A percentile compares a stretch with the other conserved stretches of the same genome.
Conservation (phyloP, 2,888 invertebrate genomes). For the Sarcophaga caerulescens region DNA sequence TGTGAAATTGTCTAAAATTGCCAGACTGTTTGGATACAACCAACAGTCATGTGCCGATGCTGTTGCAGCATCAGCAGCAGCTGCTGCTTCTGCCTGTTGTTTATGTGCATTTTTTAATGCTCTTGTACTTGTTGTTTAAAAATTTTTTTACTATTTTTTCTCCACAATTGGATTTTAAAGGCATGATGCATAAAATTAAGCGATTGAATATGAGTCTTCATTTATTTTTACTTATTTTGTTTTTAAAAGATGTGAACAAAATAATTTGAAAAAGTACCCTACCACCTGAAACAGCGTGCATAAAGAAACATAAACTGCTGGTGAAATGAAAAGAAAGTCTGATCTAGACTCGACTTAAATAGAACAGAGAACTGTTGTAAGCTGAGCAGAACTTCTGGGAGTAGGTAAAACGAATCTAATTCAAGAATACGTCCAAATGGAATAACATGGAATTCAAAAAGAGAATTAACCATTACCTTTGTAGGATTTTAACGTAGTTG, state of each 20-base stretch:
- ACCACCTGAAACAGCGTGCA: too few relatives aligned
- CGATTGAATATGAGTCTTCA: neutral
- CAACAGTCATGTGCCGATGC: neutral
- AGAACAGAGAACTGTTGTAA: too few relatives aligned
- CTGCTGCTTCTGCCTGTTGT: neutral
- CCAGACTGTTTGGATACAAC: constrained; percentile 69
- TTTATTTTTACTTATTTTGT: neutral
- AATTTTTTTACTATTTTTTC: constrained; percentile 12
- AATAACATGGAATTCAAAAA: too few relatives aligned
- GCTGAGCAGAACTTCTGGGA: too few relatives aligned
- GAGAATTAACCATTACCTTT: too few relatives aligned
- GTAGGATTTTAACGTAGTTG: too few relatives aligned
- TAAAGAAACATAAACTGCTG: too few relatives aligned
- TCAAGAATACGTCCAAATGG: too few relatives aligned
- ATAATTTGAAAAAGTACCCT: too few relatives aligned
- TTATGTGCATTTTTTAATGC: neutral
- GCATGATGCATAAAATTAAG: constrained; percentile 45
- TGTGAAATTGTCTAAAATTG: constrained; percentile 61
- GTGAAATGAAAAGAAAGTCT: too few relatives aligned
- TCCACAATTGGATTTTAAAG: constrained; percentile 2
- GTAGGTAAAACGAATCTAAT: too few relatives aligned
- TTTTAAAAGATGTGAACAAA: neutral
- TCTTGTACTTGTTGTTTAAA: neutral
- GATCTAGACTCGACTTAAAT: too few relatives aligned
- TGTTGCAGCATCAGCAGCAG: neutral